These are phyloP conservation scores for Lepidothrix coronata DNA, from an alignment of 2,113 vertebrate genomes.

Conservation along the genomic window DNA sequence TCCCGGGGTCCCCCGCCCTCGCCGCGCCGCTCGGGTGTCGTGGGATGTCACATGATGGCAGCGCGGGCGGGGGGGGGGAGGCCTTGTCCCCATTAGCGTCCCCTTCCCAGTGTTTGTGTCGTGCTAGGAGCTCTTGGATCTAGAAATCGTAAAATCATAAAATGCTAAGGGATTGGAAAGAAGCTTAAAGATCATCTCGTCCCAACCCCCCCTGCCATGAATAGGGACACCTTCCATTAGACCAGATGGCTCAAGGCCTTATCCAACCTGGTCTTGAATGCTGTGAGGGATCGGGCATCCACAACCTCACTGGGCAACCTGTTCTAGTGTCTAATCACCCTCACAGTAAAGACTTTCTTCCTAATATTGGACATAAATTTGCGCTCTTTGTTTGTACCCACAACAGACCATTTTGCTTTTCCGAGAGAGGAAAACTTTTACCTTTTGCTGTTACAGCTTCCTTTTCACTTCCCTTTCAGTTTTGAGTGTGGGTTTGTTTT, in stretches of 20 bases:
- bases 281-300: background rate
- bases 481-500: background rate
- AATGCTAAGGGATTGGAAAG: background rate
- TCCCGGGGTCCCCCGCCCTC: background rate
- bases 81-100: background rate
- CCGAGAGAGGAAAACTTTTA: too few relatives aligned
- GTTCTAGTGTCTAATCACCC: background rate
- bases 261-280: background rate
- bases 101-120: background rate
- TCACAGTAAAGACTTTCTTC: background rate
- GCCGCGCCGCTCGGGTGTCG: background rate
- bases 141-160: background rate
- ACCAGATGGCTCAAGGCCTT: background rate
- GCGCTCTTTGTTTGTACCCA: rapidly evolving
- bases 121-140: rapidly evolving
- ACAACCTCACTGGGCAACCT: background rate
- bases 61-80: background rate
- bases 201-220: rapidly evolving
- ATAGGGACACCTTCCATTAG: background rate
- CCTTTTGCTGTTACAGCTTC: background rate
- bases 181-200: background rate
- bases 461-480: background rate
- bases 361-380: background rate
- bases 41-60: background rate
- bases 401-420: rapidly evolving